Percentiles rank a stretch among this genome's conserved stretches.
phyloP scores from a whole-genome alignment of 2,113 vertebrate genomes.

The Eubucco bourcierii region DNA sequence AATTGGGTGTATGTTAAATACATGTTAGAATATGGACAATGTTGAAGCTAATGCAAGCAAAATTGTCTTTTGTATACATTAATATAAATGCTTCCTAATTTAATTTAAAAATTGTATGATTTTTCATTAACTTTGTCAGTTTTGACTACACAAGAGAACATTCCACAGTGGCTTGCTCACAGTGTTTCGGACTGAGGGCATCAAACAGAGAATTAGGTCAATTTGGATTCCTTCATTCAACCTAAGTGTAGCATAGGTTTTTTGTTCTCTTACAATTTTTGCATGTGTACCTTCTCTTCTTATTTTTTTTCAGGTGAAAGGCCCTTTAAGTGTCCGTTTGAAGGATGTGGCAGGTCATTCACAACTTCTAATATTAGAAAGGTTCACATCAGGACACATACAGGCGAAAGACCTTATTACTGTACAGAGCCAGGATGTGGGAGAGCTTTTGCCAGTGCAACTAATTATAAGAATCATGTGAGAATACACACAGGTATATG shows the following conservation, averaged over 20 bases:
- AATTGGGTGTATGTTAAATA: not conserved
- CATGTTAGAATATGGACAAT: not conserved
- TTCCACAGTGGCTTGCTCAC: not conserved
- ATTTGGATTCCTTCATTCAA: not conserved
- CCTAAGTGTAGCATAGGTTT: not conserved
- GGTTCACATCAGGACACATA: slow-evolving; percentile 97
- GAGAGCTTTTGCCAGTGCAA: slow-evolving; percentile 96
- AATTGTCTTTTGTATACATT: not conserved
- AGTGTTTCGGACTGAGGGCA: not conserved
- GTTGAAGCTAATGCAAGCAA: not conserved
- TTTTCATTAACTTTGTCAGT: not conserved
- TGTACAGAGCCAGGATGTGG: slow-evolving; percentile 97
- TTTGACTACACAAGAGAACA: not conserved
- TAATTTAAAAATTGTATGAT: not conserved
- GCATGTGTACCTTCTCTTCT: not conserved
- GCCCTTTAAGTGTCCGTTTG: slow-evolving; percentile 95
- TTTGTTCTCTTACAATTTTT: not conserved
- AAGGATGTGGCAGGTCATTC: slow-evolving; percentile 96
- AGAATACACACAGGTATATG: slow-evolving; percentile 94
- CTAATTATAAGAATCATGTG: slow-evolving; percentile 99
- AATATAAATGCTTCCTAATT: not conserved
- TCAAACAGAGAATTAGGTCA: not conserved
- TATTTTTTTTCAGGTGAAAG: slow-evolving; percentile 86
- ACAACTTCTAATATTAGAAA: slow-evolving; percentile 99
- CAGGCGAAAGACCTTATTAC: slow-evolving; percentile 96